A percentile compares a stretch with the other conserved stretches of the same genome.
Evolutionary conservation across 64 coral and sea anemone genomes (phyloP).

Genomic region (Montipora capricornis): DNA sequence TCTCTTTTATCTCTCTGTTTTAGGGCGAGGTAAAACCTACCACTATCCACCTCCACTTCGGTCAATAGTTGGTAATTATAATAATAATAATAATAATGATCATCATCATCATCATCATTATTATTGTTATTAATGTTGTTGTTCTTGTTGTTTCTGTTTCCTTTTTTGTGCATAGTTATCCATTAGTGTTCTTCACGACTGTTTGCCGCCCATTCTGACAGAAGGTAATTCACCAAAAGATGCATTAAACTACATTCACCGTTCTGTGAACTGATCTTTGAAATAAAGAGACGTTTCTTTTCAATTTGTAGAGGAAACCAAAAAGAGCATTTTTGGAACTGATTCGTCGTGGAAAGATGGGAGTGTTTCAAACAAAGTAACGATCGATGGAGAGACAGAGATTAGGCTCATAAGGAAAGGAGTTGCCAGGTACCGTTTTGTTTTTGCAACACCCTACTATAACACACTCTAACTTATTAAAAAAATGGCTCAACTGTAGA

Average conservation of each 20-base stretch:
- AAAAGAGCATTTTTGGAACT: slow-evolving; percentile 68
- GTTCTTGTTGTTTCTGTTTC: not conserved
- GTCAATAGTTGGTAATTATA: too few relatives aligned
- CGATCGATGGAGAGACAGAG: slow-evolving; percentile 70
- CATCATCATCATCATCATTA: too few relatives aligned
- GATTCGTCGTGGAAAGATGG: slow-evolving; percentile 88
- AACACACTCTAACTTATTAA: too few relatives aligned
- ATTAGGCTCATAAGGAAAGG: slow-evolving; percentile 85
- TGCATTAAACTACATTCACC: not conserved
- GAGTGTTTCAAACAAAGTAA: slow-evolving; percentile 55
- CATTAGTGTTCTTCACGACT: slow-evolving; percentile 69
- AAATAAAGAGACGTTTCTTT: not conserved
- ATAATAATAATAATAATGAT: too few relatives aligned
- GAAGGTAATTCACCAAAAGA: slow-evolving; percentile 65
- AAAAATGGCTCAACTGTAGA: too few relatives aligned
- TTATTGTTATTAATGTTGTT: not conserved
- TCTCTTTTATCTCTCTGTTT: too few relatives aligned
- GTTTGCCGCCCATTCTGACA: slow-evolving; percentile 89
- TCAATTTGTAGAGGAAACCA: slow-evolving; percentile 73
- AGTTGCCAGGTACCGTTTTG: slow-evolving; percentile 61
- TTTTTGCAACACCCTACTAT: too few relatives aligned
- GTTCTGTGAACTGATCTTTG: not conserved
- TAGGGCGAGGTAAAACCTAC: too few relatives aligned
- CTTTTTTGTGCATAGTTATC: slow-evolving; percentile 73
- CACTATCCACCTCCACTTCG: too few relatives aligned